These are phyloP conservation scores for Furcula furcula DNA, from an alignment of 2,888 invertebrate genomes.

Conservation along the genomic window DNA sequence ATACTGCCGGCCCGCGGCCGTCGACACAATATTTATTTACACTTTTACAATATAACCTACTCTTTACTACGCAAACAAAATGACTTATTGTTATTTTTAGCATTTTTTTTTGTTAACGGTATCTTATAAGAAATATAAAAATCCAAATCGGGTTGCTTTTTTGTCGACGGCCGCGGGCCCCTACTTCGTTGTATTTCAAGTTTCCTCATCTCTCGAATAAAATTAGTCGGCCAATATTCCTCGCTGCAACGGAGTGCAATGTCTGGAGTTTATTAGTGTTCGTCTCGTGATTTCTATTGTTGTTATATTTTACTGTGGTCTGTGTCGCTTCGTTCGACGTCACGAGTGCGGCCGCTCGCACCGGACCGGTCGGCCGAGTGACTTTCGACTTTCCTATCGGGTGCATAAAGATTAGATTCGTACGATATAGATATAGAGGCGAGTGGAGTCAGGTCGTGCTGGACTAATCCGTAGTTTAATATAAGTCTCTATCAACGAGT, in stretches of 20 bases:
- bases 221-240: slow-evolving; percentile 34
- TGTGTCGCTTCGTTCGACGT: slow-evolving; percentile 24
- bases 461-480: slow-evolving; percentile 43
- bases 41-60: too few relatives aligned
- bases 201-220: slow-evolving; percentile 30
- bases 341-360: slow-evolving; percentile 22
- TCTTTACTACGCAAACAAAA: too few relatives aligned
- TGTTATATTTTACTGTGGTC: slow-evolving; percentile 30
- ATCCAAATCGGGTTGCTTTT: too few relatives aligned
- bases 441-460: slow-evolving; percentile 34
- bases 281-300: slow-evolving; percentile 28
- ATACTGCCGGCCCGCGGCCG: background rate
- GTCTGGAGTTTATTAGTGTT: slow-evolving; percentile 33
- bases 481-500: slow-evolving; percentile 77
- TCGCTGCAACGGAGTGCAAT: slow-evolving; percentile 38
- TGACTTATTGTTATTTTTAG: too few relatives aligned
- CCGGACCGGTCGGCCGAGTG: slow-evolving; percentile 33
- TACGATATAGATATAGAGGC: slow-evolving; percentile 37
- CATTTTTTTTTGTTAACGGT: too few relatives aligned
- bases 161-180: slow-evolving; percentile 2
- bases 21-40: too few relatives aligned
- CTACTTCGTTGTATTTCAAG: slow-evolving; percentile 20
- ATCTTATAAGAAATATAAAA: too few relatives aligned
- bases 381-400: slow-evolving; percentile 45
- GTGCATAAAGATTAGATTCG: slow-evolving; percentile 43